These are phyloP conservation scores for Porites lobata DNA, from an alignment of 92 coral and sea anemone genomes.

Conservation along the genomic window DNA sequence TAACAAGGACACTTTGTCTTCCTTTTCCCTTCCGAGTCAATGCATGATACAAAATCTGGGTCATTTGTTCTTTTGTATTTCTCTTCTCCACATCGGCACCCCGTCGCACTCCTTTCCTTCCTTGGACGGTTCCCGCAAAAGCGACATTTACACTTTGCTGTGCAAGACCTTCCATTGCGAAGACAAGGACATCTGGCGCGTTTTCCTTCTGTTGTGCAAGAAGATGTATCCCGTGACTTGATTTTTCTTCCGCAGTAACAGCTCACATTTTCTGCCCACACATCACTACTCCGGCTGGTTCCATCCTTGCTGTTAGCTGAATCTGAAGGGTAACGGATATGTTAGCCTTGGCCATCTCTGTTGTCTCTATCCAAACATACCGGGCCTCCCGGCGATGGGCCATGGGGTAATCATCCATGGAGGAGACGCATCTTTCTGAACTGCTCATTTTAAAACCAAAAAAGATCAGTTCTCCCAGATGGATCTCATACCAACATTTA, in stretches of 20 bases:
- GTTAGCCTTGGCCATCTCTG: not conserved
- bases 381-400: no score
- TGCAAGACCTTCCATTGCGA: slow-evolving; percentile 23
- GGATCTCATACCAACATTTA: not conserved
- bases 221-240: not conserved
- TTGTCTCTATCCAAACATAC: not conserved
- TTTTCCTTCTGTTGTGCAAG: not conserved
- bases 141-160: slow-evolving; percentile 48
- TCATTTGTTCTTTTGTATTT: slow-evolving; percentile 7
- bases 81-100: slow-evolving; percentile 35
- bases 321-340: slow-evolving; percentile 7
- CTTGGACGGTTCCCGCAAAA: slow-evolving; percentile 19
- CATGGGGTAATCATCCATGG: not conserved
- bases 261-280: slow-evolving; percentile 4
- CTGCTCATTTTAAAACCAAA: not conserved
- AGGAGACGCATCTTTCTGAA: not conserved
- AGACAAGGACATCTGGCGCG: slow-evolving; percentile 33
- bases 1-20: slow-evolving; percentile 57
- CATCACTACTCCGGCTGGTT: slow-evolving; percentile 3
- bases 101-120: not conserved
- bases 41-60: slow-evolving; percentile 13
- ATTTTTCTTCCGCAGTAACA: slow-evolving; percentile 9
- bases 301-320: not conserved
- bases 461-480: not conserved
- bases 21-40: slow-evolving; percentile 41